A percentile compares a stretch with the other conserved stretches of the same genome.
These are phyloP conservation scores for Puma concolor DNA, from an alignment of 2,113 vertebrate genomes.

Conservation along the genomic window DNA sequence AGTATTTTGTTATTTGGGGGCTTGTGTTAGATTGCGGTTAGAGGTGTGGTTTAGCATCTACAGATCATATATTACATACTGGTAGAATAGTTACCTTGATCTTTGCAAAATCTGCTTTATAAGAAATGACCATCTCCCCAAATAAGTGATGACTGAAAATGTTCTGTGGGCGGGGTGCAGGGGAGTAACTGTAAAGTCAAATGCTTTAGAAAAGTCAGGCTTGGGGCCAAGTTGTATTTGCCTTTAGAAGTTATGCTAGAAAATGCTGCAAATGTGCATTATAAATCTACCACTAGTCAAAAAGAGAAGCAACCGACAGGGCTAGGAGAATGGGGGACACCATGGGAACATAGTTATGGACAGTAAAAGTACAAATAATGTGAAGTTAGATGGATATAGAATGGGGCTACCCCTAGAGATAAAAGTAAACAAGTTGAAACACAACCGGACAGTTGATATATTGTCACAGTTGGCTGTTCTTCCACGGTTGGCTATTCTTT, in stretches of 20 bases:
- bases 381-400: not conserved
- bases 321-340: not conserved
- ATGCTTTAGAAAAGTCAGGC: not conserved
- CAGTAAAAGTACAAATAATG: not conserved
- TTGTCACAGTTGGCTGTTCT: not conserved
- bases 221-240: not conserved
- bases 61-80: not conserved
- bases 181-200: not conserved
- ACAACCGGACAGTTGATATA: not conserved
- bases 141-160: not conserved
- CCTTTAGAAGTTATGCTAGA: not conserved
- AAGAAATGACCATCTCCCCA: constrained; percentile 2
- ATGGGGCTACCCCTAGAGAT: not conserved
- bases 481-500: not conserved
- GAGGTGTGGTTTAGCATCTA: not conserved
- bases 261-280: not conserved
- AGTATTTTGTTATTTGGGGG: not conserved
- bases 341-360: not conserved
- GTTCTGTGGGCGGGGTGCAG: not conserved
- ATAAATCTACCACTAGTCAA: not conserved
- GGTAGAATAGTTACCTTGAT: not conserved
- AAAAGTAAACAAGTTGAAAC: not conserved
- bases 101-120: not conserved
- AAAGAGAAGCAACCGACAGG: not conserved
- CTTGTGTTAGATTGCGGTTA: not conserved